Conservation (phyloP, 2,888 invertebrate species). For the Heliconius hortense region DNA sequence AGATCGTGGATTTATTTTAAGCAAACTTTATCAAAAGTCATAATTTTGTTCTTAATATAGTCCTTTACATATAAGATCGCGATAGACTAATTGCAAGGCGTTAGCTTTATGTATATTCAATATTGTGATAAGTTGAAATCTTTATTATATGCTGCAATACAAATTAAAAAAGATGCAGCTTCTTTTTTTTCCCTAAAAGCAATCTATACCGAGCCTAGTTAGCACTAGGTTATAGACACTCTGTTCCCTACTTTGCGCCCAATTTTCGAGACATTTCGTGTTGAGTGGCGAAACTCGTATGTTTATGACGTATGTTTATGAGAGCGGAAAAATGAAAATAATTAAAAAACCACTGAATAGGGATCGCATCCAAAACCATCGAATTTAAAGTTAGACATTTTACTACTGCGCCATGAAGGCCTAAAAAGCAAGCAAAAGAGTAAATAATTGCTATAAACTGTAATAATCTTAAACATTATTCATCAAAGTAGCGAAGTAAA, state of each 20-base stretch:
- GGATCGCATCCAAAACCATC: neutral
- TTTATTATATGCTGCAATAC: neutral
- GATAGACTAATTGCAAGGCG: neutral
- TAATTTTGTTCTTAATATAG: slow-evolving; percentile 27
- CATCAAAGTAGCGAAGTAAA: slow-evolving; percentile 8
- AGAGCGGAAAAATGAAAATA: too few relatives aligned
- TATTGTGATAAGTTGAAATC: neutral
- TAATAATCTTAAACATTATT: slow-evolving; percentile 23
- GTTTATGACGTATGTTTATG: too few relatives aligned
- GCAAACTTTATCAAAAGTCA: slow-evolving; percentile 19
- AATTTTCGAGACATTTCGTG: too few relatives aligned
- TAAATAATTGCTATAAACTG: slow-evolving; percentile 11
- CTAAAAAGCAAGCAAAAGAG: neutral
- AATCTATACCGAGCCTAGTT: neutral
- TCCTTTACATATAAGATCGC: slow-evolving; percentile 7
- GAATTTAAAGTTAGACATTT: neutral
- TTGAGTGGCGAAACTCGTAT: too few relatives aligned
- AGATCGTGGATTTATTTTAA: slow-evolving; percentile 22
- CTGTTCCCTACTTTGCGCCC: too few relatives aligned
- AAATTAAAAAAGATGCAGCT: neutral
- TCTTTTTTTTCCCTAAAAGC: neutral
- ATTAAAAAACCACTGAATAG: neutral
- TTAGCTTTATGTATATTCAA: slow-evolving; percentile 7
- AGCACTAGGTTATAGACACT: too few relatives aligned
- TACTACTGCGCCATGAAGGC: neutral